Base-by-base conservation (phyloP, 2,888 invertebrate species). In the Notocelia uddmanniana region DNA sequence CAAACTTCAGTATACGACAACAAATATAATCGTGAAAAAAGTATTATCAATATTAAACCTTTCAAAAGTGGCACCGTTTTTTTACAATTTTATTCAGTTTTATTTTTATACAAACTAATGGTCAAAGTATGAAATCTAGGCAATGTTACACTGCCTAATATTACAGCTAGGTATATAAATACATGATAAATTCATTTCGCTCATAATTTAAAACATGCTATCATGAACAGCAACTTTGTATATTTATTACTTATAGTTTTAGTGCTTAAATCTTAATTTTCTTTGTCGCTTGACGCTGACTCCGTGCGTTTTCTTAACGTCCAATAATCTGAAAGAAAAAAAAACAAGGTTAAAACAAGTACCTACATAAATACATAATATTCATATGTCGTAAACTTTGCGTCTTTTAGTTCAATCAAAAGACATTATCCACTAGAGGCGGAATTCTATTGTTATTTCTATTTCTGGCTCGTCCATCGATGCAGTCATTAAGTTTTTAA, bases 301-400 rank as follows among this genome's bases (percentile, higher is more conserved):
- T 94, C 93, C 55, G 90, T 79, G 75, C 90, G 89, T 83, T 94
- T 94, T 79, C 93, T 85, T 74, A 92, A 82, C 19, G 94, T 93
- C 93, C 94, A 94, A 76, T 94, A 94, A 92, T 94, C 94, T 94
- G 94, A 73, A 91, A 94, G 80, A 78, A 80, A 81, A 81, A 77
- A 76, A 85, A 83, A 79, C 31, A 11, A 67, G 64, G 66, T 55
- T 66, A 74, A 58, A 69, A 62, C 34, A 63, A 26, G 48, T 45
- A 10, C 2, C 0, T 31, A 9, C 31, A 31, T 5, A 31, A 9
- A 37, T 37, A 11, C 11, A 37, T 13, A 37, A 37, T 13, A 37
- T 13, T 37, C 11, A 37, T 13, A 37, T n/a, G n/a, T n/a, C 37
- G 37, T 13, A 37, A 37, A 37, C 37, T 37, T 37, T 37, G 10